A percentile compares a stretch with the other conserved stretches of the same genome.
phyloP scores from a whole-genome alignment of 2,888 invertebrate species.

The Protula sp. region DNA sequence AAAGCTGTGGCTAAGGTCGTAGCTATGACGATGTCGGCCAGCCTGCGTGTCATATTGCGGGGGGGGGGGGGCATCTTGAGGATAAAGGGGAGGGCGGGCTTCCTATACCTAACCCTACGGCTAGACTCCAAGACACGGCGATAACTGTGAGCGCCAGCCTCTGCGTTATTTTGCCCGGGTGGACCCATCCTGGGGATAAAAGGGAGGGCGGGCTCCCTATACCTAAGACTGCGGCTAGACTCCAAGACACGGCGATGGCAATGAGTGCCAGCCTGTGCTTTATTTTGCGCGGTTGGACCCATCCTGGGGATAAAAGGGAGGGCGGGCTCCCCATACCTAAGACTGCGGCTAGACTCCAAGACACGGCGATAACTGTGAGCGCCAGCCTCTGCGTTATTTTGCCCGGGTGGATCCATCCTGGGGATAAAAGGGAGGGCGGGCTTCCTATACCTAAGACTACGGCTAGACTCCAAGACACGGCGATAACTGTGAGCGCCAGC shows the following conservation, averaged over 20 bases:
- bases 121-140: conserved; percentile 78
- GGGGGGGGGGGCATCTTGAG: too few species aligned
- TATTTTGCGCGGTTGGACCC: too few species aligned
- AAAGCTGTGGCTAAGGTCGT: too few species aligned
- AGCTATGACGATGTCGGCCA: too few species aligned
- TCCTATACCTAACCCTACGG: conserved; percentile 73
- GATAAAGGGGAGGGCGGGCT: too few species aligned
- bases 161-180: too few species aligned
- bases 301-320: too few species aligned
- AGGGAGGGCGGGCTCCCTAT: too few species aligned
- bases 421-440: too few species aligned
- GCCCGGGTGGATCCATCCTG: conserved; percentile 77
- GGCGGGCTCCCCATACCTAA: conserved; percentile 56
- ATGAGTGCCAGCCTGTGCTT: conserved; percentile 79
- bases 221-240: conserved; percentile 72
- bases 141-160: conserved; percentile 83
- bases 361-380: conserved; percentile 76
- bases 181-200: too few species aligned
- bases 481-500: too few species aligned
- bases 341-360: conserved; percentile 77
- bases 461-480: conserved; percentile 82
- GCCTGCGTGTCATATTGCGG: too few species aligned
- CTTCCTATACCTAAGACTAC: conserved; percentile 60
- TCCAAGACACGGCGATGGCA: conserved; percentile 82
- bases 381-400: conserved; percentile 84